Conservation (phyloP, 1,140 invertebrate genomes). For the Drosophila varians region DNA sequence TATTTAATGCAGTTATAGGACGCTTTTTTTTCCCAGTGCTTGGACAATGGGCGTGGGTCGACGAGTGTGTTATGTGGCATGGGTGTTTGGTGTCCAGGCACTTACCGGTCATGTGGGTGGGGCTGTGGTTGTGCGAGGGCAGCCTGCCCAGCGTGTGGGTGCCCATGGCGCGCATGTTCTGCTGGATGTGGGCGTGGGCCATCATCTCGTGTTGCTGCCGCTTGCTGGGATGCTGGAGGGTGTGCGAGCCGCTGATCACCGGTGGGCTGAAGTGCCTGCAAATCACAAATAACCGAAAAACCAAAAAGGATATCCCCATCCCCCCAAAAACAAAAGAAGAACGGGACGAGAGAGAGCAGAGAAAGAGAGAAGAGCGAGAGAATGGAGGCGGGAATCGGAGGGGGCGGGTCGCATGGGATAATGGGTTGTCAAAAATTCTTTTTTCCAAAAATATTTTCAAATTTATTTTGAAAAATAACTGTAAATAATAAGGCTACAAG, state of each 20-base stretch:
- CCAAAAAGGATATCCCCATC: neutral
- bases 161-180: conserved; percentile 84
- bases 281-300: conserved; percentile 29
- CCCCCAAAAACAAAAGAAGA: conserved; percentile 4
- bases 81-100: conserved; percentile 11
- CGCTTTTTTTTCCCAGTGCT: neutral
- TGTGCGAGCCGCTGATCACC: conserved; percentile 82
- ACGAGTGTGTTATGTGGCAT: conserved; percentile 1
- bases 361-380: conserved; percentile 47
- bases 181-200: conserved; percentile 82
- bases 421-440: conserved; percentile 2
- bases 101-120: conserved; percentile 83
- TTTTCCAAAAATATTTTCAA: neutral
- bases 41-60: conserved; percentile 4
- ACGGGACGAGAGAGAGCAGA: conserved; percentile 43
- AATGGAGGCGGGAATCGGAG: conserved; percentile 56
- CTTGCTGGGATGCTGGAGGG: conserved; percentile 82
- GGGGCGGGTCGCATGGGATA: conserved; percentile 20
- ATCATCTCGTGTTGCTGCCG: conserved; percentile 83
- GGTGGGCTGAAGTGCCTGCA: conserved; percentile 83
- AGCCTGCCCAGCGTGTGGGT: conserved; percentile 85
- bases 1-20: neutral
- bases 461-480: neutral
- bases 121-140: conserved; percentile 85
- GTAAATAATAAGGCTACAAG: neutral